phyloP scores from a whole-genome alignment of 1,140 invertebrate genomes.

The Pseudoatta argentina region DNA sequence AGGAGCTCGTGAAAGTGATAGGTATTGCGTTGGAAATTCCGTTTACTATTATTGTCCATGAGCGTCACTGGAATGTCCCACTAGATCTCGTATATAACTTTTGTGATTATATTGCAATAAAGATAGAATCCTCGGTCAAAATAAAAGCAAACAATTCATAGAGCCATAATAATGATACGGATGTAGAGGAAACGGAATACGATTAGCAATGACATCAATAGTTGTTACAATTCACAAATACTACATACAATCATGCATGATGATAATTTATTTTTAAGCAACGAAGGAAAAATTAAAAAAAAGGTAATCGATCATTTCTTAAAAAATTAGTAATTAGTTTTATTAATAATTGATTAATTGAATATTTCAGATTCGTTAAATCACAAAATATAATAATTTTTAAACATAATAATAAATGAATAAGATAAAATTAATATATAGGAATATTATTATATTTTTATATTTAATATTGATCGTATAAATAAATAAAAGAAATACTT shows the following conservation, averaged over 20 bases:
- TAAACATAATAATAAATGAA: not conserved
- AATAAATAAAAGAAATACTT: not conserved
- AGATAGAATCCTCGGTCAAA: not conserved
- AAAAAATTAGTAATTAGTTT: conserved; percentile 13
- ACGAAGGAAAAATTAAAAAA: not conserved
- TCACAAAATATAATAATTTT: not conserved
- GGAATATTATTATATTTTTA: conserved; percentile 3
- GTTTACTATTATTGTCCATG: not conserved
- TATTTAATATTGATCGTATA: not conserved
- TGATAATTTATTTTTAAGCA: conserved; percentile 3
- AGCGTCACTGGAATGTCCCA: conserved; percentile 40
- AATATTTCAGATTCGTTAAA: not conserved
- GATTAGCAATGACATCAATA: conserved; percentile 1
- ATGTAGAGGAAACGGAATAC: not conserved
- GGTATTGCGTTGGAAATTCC: conserved; percentile 34
- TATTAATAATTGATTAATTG: conserved; percentile 24
- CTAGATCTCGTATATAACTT: not conserved
- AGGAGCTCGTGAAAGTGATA: not conserved
- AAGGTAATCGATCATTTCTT: not conserved
- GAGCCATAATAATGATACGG: not conserved
- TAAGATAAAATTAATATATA: not conserved
- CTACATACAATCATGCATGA: not conserved
- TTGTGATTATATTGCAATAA: not conserved
- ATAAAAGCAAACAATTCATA: not conserved
- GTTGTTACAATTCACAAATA: not conserved